These are phyloP conservation scores for Megaustenia siamemsis DNA, from an alignment of 2,888 invertebrate species.

Conservation along the genomic window DNA sequence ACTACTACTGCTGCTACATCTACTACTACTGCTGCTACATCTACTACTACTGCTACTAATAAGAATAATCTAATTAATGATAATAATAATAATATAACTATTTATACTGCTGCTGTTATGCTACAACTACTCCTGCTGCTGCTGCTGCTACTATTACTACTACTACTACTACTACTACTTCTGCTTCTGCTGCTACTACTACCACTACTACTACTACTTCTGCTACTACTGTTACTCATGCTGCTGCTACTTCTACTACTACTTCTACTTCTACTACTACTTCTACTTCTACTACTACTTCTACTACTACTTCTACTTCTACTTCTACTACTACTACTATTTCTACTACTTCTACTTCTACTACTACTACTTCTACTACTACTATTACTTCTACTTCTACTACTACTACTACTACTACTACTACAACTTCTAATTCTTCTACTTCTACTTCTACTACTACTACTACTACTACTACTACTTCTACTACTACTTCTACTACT, in stretches of 20 bases:
- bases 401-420: conserved; percentile 24
- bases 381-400: conserved; percentile 11
- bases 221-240: too few species aligned
- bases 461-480: conserved; percentile 10
- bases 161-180: background rate
- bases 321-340: conserved; percentile 2
- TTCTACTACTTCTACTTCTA: background rate
- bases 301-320: conserved; percentile 21
- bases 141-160: conserved; percentile 16
- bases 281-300: conserved; percentile 10
- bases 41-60: too few species aligned
- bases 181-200: background rate
- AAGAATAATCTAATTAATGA: too few species aligned
- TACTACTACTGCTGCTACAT: too few species aligned
- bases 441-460: background rate
- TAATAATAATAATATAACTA: too few species aligned
- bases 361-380: conserved; percentile 24
- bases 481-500: conserved; percentile 17
- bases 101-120: too few species aligned
- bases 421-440: too few species aligned
- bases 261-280: conserved; percentile 10
- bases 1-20: too few species aligned
- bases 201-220: background rate
- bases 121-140: background rate
- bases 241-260: background rate